Percentiles rank a stretch among this genome's conserved stretches.
phyloP scores from a whole-genome alignment of 2,113 vertebrate genomes.

The Thamnaconus septentrionalis region DNA sequence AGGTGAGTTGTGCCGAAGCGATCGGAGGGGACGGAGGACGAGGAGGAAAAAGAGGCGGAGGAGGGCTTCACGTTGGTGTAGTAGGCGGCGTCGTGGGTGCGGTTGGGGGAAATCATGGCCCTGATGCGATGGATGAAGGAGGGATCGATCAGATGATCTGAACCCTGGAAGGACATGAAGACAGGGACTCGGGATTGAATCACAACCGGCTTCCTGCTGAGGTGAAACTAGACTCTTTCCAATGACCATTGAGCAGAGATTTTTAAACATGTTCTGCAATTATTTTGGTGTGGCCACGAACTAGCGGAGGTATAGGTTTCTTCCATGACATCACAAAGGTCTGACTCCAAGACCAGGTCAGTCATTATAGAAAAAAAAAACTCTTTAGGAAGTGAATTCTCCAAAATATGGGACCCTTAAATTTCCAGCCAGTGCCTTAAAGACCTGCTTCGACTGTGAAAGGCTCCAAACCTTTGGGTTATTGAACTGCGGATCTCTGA shows the following conservation, averaged over 20 bases:
- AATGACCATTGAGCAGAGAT: too few species aligned
- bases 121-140: constrained; percentile 65
- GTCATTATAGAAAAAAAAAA: too few species aligned
- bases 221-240: too few species aligned
- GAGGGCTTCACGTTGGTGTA: constrained; percentile 45
- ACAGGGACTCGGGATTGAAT: background rate
- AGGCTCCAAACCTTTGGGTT: constrained; percentile 35
- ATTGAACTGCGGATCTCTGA: constrained; percentile 65
- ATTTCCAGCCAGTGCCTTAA: background rate
- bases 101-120: constrained; percentile 60
- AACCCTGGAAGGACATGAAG: constrained; percentile 35
- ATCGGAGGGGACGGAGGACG: constrained; percentile 13
- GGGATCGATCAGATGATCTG: constrained; percentile 61
- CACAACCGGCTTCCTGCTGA: too few species aligned
- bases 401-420: too few species aligned
- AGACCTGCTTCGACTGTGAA: background rate
- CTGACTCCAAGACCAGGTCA: too few species aligned
- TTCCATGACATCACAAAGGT: too few species aligned
- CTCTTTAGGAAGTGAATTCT: too few species aligned
- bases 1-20: constrained; percentile 78
- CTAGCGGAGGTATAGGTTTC: too few species aligned
- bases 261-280: too few species aligned
- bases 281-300: too few species aligned
- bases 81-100: constrained; percentile 33
- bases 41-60: too few species aligned